Evolutionary conservation across 30 jellyfish, hydroid and myxozoan species (phyloP).

Genomic region (Aurelia sp.): DNA sequence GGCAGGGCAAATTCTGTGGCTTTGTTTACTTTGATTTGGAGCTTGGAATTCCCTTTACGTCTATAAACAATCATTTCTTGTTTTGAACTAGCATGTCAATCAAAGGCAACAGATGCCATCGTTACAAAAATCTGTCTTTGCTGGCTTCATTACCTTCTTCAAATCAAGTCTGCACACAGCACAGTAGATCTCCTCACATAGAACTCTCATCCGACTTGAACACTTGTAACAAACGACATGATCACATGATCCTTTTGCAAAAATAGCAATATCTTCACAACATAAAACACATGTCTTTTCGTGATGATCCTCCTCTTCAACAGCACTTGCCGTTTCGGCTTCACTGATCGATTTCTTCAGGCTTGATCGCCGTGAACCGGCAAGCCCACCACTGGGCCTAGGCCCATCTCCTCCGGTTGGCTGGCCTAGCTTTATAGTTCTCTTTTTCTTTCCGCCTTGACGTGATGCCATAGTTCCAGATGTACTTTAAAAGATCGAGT

Average conservation of each 20-base stretch:
- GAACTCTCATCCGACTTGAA: constrained; percentile 92
- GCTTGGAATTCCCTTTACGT: too few relatives aligned
- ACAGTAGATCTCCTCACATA: constrained; percentile 80
- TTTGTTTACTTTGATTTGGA: too few relatives aligned
- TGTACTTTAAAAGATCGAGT: too few relatives aligned
- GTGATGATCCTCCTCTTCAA: constrained; percentile 33
- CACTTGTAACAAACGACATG: constrained; percentile 92
- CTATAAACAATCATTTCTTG: too few relatives aligned
- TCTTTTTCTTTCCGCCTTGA: constrained; percentile 26
- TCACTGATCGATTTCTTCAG: background rate
- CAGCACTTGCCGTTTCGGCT: background rate
- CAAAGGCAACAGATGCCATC: too few relatives aligned
- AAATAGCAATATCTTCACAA: constrained; percentile 64
- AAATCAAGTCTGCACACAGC: constrained; percentile 86
- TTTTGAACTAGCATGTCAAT: too few relatives aligned
- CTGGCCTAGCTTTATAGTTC: constrained; percentile 56
- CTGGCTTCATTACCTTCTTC: constrained; percentile 60
- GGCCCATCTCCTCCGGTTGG: constrained; percentile 2
- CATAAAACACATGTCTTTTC: constrained; percentile 80
- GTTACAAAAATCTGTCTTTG: too few relatives aligned
- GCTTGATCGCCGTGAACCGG: background rate
- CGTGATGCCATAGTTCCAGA: constrained; percentile 31
- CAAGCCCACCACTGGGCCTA: constrained; percentile 24
- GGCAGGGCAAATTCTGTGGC: too few relatives aligned
- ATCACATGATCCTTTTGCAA: constrained; percentile 91